Evolutionary conservation across 2,797 vertebrate species (phyloP).

Genomic region (Pogoniulus pusillus): DNA sequence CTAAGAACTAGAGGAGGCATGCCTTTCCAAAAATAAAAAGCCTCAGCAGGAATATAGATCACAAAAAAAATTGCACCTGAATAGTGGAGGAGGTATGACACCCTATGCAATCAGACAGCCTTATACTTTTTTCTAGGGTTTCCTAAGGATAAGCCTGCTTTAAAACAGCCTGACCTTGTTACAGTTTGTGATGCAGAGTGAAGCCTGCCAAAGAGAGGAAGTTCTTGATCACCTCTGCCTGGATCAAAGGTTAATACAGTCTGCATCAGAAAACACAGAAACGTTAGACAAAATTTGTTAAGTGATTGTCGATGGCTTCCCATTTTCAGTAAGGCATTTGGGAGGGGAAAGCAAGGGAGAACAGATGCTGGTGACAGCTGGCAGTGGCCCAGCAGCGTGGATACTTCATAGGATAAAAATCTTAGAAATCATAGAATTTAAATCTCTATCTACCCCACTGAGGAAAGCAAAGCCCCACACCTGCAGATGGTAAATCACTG

Average conservation of each 20-base stretch:
- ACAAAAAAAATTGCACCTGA: neutral
- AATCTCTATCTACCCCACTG: neutral
- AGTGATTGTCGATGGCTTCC: neutral
- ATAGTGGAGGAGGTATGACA: neutral
- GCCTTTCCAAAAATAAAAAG: neutral
- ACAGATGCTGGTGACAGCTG: neutral
- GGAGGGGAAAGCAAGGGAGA: neutral
- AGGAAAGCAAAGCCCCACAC: neutral
- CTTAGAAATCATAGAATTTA: neutral
- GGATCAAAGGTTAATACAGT: neutral
- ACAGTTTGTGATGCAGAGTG: neutral
- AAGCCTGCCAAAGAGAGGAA: neutral
- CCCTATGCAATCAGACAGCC: neutral
- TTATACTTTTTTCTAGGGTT: neutral
- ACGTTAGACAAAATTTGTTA: neutral
- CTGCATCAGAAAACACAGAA: neutral
- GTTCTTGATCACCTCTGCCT: neutral
- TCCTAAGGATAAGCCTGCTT: neutral
- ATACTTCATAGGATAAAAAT: neutral
- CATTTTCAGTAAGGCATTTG: neutral
- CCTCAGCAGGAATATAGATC: neutral
- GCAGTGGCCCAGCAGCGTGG: no score
- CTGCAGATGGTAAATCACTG: neutral
- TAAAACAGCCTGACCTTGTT: neutral
- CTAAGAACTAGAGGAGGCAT: neutral